Evolutionary conservation across 2,888 invertebrate genomes (phyloP).

Genomic region (Stenodema calcarata): DNA sequence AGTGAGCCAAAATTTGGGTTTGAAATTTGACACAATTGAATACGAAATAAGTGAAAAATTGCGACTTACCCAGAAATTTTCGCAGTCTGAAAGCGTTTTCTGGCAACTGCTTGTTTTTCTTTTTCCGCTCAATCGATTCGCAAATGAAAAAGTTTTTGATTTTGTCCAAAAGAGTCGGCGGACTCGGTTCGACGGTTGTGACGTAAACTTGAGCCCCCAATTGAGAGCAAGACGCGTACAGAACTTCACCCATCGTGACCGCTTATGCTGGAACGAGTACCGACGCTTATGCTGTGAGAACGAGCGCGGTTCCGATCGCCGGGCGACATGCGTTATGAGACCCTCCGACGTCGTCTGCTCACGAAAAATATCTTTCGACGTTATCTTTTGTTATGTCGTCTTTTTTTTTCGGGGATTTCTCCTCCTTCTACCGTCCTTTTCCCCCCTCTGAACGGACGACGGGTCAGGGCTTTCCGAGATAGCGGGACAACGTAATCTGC

Average conservation of each 20-base stretch:
- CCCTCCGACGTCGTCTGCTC: neutral
- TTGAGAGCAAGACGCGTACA: conserved; percentile 42
- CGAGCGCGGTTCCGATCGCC: neutral
- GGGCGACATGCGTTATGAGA: neutral
- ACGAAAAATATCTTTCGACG: neutral
- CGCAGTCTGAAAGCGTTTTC: conserved; percentile 38
- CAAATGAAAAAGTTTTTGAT: conserved; percentile 40
- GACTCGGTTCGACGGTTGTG: neutral
- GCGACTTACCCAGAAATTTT: conserved; percentile 38
- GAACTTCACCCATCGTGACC: conserved; percentile 4
- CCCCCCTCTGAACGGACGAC: neutral
- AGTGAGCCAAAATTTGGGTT: too few species aligned
- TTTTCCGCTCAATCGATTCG: conserved; percentile 39
- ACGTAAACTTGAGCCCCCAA: conserved; percentile 26
- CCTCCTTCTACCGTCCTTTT: too few species aligned
- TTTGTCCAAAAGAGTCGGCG: conserved; percentile 33
- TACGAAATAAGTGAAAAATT: too few species aligned
- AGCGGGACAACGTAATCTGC: neutral
- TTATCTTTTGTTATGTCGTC: neutral
- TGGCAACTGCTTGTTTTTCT: conserved; percentile 40
- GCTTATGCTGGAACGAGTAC: neutral
- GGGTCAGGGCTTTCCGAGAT: neutral
- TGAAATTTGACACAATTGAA: too few species aligned
- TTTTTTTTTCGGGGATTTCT: too few species aligned
- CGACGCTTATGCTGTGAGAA: neutral